These are phyloP conservation scores for Clarias fuscus DNA, from an alignment of 2,797 vertebrate species.

Conservation along the genomic window DNA sequence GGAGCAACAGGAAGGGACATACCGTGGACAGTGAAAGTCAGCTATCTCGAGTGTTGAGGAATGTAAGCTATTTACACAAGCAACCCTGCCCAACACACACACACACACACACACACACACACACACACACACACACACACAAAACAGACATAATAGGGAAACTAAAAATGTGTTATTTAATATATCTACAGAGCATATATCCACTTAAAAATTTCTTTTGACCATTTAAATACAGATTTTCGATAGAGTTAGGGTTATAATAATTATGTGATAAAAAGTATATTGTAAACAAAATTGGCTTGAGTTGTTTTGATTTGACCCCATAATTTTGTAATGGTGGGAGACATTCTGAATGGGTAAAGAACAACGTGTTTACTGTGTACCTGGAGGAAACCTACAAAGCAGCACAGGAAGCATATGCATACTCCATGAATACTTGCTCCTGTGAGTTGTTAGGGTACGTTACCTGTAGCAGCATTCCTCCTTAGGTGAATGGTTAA, in stretches of 20 bases:
- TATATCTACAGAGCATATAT: neutral
- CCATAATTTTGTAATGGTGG: neutral
- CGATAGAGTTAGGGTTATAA: neutral
- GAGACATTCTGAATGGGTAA: no score
- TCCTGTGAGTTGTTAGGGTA: neutral
- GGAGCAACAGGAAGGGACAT: conserved; percentile 48
- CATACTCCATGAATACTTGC: no score
- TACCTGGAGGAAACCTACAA: no score
- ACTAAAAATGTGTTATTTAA: neutral
- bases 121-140: neutral
- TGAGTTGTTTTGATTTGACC: neutral
- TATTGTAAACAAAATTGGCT: neutral
- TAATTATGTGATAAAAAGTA: no score
- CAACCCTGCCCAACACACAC: neutral
- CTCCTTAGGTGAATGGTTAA: conserved; percentile 33
- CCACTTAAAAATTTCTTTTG: neutral
- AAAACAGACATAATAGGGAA: neutral
- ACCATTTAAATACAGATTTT: neutral
- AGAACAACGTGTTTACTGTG: no score
- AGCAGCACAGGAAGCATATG: no score
- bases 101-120: conserved; percentile 11
- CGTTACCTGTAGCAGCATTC: conserved; percentile 2
- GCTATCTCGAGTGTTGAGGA: conserved; percentile 60
- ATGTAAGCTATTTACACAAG: conserved; percentile 69
- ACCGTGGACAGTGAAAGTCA: conserved; percentile 61